Conservation (phyloP, 1,140 invertebrate species). For the Maconellicoccus hirsutus region DNA sequence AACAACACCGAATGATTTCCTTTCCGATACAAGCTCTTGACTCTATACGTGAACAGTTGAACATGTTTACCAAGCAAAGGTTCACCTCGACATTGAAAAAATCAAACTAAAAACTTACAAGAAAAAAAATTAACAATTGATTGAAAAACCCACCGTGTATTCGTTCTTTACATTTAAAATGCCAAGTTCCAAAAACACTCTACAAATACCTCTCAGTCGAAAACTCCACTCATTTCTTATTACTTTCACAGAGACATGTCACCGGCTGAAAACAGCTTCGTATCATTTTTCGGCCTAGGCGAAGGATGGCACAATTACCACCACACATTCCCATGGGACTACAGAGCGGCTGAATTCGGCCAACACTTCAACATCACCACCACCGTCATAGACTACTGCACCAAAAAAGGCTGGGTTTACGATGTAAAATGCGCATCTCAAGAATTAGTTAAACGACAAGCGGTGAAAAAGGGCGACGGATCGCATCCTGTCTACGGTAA, state of each 20-base stretch:
- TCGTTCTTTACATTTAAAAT: too few relatives aligned
- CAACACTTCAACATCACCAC: conserved; percentile 39
- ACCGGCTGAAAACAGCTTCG: conserved; percentile 48
- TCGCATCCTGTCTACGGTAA: conserved; percentile 24
- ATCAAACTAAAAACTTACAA: too few relatives aligned
- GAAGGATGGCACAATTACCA: conserved; percentile 75
- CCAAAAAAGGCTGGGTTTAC: conserved; percentile 45
- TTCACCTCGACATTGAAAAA: too few relatives aligned
- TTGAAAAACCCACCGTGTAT: too few relatives aligned
- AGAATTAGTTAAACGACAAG: conserved; percentile 36
- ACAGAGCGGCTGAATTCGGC: conserved; percentile 61
- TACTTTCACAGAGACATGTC: conserved; percentile 45
- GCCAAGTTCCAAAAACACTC: too few relatives aligned
- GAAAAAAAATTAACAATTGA: too few relatives aligned
- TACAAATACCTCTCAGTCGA: too few relatives aligned
- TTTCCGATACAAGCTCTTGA: too few relatives aligned
- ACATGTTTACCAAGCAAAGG: too few relatives aligned
- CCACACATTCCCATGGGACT: conserved; percentile 85
- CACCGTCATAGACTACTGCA: conserved; percentile 39
- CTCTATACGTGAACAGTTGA: too few relatives aligned
- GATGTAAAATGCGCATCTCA: conserved; percentile 45
- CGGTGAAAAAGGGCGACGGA: conserved; percentile 25
- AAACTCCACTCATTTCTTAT: neutral
- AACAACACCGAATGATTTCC: too few relatives aligned
- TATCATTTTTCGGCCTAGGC: conserved; percentile 43